Conservation (phyloP, 1,140 invertebrate species). For the Carposina sasakii region DNA sequence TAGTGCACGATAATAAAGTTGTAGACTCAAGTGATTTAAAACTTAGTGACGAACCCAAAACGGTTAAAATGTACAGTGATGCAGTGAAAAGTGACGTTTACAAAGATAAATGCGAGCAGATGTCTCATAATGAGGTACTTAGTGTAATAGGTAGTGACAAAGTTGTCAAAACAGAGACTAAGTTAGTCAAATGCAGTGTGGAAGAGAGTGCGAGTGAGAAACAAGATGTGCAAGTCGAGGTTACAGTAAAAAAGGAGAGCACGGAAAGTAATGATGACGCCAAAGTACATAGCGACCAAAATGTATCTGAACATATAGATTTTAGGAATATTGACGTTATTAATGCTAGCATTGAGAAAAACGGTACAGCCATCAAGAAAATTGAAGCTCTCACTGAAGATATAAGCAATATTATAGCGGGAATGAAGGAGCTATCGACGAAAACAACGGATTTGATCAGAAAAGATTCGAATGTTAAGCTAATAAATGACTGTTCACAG, state of each 20-base stretch:
- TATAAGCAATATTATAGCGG: slow-evolving; percentile 47
- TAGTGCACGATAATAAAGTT: slow-evolving; percentile 2
- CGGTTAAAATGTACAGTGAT: neutral
- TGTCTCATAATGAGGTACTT: slow-evolving; percentile 37
- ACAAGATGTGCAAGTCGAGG: slow-evolving; percentile 31
- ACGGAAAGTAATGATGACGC: slow-evolving; percentile 29
- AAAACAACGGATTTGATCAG: slow-evolving; percentile 17
- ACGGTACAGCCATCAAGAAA: slow-evolving; percentile 41
- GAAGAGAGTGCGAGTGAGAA: slow-evolving; percentile 33
- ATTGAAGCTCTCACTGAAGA: slow-evolving; percentile 50
- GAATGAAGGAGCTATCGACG: slow-evolving; percentile 45
- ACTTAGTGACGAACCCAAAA: neutral
- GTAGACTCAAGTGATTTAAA: slow-evolving; percentile 21
- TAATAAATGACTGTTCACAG: slow-evolving; percentile 33
- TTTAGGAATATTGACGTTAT: slow-evolving; percentile 11
- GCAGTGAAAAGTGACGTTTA: slow-evolving; percentile 3
- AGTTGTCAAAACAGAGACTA: slow-evolving; percentile 37
- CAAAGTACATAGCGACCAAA: slow-evolving; percentile 51
- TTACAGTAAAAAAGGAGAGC: slow-evolving; percentile 35
- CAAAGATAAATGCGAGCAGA: slow-evolving; percentile 18
- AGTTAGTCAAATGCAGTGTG: slow-evolving; percentile 43
- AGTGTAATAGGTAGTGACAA: slow-evolving; percentile 25
- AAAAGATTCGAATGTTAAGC: slow-evolving; percentile 12
- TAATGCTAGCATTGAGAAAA: slow-evolving; percentile 9
- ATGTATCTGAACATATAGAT: slow-evolving; percentile 12